A percentile compares a stretch with the other conserved stretches of the same genome.
Evolutionary conservation across 2,113 vertebrate species (phyloP).

Genomic region (Petaurus breviceps): DNA sequence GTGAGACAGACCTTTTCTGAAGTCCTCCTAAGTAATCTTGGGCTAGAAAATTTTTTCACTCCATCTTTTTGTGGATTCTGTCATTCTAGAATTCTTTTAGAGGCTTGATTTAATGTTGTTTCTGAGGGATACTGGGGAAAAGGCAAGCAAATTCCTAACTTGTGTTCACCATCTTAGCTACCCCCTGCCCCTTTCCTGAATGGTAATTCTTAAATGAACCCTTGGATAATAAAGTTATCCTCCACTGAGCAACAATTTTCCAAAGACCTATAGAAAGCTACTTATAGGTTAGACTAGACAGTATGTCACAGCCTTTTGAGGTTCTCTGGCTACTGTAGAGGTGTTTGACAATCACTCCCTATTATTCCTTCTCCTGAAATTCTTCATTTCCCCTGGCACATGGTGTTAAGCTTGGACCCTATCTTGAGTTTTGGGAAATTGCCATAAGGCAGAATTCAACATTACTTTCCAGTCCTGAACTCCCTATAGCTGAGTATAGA

Average conservation of each 20-base stretch:
- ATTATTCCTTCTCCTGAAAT: background rate
- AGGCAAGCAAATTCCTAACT: no score
- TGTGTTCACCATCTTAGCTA: no score
- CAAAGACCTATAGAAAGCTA: background rate
- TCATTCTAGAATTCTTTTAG: no score
- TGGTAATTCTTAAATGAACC: background rate
- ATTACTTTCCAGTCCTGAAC: background rate
- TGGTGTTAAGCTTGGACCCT: background rate
- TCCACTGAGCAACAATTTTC: background rate
- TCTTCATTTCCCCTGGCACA: background rate
- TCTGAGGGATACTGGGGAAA: no score
- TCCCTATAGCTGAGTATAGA: background rate
- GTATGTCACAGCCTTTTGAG: background rate
- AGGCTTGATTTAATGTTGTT: no score
- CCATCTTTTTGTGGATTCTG: no score
- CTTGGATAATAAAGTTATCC: background rate
- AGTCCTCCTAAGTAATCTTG: no score
- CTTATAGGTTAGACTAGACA: background rate
- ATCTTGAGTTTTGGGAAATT: background rate
- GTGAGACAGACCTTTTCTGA: no score
- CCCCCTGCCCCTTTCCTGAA: background rate
- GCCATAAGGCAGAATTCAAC: background rate
- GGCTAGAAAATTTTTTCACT: no score
- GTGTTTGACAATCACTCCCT: background rate
- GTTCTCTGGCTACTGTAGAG: background rate